Base-by-base conservation (phyloP, 2,797 vertebrate species). In the Discoglossus pictus region DNA sequence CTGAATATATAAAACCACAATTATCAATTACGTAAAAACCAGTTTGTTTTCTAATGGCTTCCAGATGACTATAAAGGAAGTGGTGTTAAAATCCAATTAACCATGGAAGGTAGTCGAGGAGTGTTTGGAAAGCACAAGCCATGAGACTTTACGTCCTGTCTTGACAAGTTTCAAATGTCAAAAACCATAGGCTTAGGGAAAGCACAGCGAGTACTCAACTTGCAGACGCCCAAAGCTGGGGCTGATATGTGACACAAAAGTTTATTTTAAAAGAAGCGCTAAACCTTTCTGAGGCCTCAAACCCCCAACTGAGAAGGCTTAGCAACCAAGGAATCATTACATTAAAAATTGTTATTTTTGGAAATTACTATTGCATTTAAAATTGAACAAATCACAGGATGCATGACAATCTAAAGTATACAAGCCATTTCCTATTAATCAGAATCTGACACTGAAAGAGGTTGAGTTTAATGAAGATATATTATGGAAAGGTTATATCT, bases 11-110 rank as follows among this genome's bases (percentile, higher is more conserved):
- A 58, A 52, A 69, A 61, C 48, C 58, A 47, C 58, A 61, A 61
- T 61, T 61, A 54, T 23, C 42, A 61, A 69, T 61, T 61, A 69
- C 6, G 15, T 8, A 59, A 42, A 50, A 25, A 24, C 21, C 55
- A 38, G 31, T 18, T 31, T 42, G 9, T 20, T 54, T 54, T 24
- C 66, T 70, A 40, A 70, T 56, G 20, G 42, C 44, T 70, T 70
- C 68, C 68, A 70, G 60, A 70, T 62, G 60, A 48, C 35, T 43
- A 27, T 15, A 56, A 21, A 50, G 60, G 60, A 70, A 63, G 68
- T 64, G 39, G 68, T 50, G 60, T 64, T 70, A 63, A 70, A 63
- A 63, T 63, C 59, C 59, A 70, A 70, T 62, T 70, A 70, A 39
- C 34, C 59, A 55, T 56, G 24, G 51, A 48, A 48, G 59, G 51